These are phyloP conservation scores for Leptonema lineaticorne DNA, from an alignment of 1,140 invertebrate genomes.

Conservation along the genomic window DNA sequence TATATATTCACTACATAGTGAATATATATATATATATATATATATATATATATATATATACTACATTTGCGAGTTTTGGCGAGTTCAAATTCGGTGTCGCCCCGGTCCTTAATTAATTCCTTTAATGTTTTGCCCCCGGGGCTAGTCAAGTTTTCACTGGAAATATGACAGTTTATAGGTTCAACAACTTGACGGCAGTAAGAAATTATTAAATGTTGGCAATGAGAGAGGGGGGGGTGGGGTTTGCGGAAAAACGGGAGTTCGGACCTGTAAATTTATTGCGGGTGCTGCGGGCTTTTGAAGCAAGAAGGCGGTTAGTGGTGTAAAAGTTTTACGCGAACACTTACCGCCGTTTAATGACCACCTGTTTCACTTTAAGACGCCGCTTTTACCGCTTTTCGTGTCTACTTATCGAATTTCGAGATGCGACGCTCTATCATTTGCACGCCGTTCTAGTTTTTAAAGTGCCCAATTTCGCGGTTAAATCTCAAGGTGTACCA, in stretches of 20 bases:
- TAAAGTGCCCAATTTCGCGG: too few relatives aligned
- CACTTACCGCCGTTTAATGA: slow-evolving; percentile 17
- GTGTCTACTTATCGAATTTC: not conserved
- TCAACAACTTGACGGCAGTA: not conserved
- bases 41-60: too few relatives aligned
- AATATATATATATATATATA: too few relatives aligned
- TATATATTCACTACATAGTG: too few relatives aligned
- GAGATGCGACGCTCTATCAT: too few relatives aligned
- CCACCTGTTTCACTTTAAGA: slow-evolving; percentile 8
- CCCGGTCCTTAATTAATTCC: not conserved
- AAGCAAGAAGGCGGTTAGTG: not conserved
- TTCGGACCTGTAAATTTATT: too few relatives aligned
- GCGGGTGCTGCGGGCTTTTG: not conserved
- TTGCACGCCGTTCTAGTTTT: too few relatives aligned
- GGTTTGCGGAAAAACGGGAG: too few relatives aligned
- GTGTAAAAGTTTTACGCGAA: slow-evolving; percentile 5
- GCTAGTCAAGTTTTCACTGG: not conserved
- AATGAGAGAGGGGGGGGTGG: not conserved
- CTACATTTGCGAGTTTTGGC: too few relatives aligned
- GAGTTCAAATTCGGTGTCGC: not conserved
- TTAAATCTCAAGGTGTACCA: too few relatives aligned
- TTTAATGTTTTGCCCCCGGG: not conserved
- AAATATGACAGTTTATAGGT: slow-evolving; percentile 13
- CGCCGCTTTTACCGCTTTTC: not conserved
- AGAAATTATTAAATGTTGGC: slow-evolving; percentile 3